Evolutionary conservation across 2,797 vertebrate species (phyloP).

Genomic region (Enteromius anoplus): DNA sequence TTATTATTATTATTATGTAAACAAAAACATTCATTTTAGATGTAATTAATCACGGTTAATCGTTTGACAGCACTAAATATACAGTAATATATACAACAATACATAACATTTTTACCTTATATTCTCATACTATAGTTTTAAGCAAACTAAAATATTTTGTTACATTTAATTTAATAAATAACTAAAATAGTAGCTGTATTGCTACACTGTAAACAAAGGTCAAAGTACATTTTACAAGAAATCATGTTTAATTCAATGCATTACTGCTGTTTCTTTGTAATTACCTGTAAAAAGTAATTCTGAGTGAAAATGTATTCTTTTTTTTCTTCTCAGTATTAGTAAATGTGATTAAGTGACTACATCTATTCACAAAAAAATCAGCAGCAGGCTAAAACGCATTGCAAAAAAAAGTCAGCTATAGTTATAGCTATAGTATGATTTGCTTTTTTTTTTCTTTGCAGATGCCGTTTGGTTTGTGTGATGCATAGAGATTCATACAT

Average conservation of each 20-base stretch:
- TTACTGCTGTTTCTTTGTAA: neutral
- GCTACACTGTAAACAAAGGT: neutral
- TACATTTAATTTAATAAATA: neutral
- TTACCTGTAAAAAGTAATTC: neutral
- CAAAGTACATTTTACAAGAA: neutral
- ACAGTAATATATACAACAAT: neutral
- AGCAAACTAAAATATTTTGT: neutral
- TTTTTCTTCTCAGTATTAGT: neutral
- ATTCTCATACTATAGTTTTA: neutral
- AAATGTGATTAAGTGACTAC: neutral
- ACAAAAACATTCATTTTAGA: too few species aligned
- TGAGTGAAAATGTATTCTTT: neutral
- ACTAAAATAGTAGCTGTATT: neutral
- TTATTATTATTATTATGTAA: too few species aligned
- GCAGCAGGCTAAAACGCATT: neutral
- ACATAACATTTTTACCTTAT: neutral
- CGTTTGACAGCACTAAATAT: too few species aligned
- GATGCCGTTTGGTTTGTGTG: neutral
- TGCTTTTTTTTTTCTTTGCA: neutral
- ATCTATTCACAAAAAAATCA: too few species aligned
- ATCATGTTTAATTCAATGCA: neutral
- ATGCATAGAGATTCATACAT: neutral
- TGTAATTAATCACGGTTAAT: too few species aligned
- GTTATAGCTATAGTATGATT: too few species aligned
- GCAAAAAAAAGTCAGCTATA: neutral